phyloP scores from a whole-genome alignment of 2,797 vertebrate species.

The Pogoniulus pusillus region DNA sequence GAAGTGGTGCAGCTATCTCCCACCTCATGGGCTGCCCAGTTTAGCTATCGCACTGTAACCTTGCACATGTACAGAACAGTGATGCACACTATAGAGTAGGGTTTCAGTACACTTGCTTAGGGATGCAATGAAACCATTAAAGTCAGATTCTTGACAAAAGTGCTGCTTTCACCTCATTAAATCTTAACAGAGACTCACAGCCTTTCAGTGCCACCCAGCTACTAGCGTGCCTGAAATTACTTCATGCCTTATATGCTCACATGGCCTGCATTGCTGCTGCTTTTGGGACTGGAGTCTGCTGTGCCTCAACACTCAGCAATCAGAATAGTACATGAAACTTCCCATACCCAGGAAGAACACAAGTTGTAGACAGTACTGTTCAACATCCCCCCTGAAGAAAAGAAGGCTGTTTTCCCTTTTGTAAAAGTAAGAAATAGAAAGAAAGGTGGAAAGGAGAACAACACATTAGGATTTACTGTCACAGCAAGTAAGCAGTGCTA shows the following conservation, averaged over 20 bases:
- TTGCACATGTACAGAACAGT: not conserved
- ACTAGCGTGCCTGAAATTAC: not conserved
- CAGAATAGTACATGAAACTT: not conserved
- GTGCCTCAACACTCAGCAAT: not conserved
- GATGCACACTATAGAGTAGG: rapidly evolving
- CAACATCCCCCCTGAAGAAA: not conserved
- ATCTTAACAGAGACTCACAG: not conserved
- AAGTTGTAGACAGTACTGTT: not conserved
- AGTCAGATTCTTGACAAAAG: not conserved
- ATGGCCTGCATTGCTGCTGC: not conserved
- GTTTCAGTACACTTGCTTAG: too few relatives aligned
- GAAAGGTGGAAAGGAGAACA: not conserved
- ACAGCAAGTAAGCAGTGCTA: slow-evolving; percentile 16
- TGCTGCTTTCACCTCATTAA: not conserved
- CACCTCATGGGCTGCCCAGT: not conserved
- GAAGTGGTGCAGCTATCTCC: not conserved
- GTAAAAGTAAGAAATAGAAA: not conserved
- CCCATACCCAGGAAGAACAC: too few relatives aligned
- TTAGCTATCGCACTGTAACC: not conserved
- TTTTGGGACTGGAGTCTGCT: not conserved
- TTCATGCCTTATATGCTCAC: not conserved
- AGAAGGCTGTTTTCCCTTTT: not conserved
- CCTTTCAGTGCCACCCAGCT: not conserved
- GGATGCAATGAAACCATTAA: not conserved
- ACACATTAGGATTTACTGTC: not conserved